A percentile compares a stretch with the other conserved stretches of the same genome.
phyloP scores from a whole-genome alignment of 2,797 vertebrate species.

The Trichosurus vulpecula region DNA sequence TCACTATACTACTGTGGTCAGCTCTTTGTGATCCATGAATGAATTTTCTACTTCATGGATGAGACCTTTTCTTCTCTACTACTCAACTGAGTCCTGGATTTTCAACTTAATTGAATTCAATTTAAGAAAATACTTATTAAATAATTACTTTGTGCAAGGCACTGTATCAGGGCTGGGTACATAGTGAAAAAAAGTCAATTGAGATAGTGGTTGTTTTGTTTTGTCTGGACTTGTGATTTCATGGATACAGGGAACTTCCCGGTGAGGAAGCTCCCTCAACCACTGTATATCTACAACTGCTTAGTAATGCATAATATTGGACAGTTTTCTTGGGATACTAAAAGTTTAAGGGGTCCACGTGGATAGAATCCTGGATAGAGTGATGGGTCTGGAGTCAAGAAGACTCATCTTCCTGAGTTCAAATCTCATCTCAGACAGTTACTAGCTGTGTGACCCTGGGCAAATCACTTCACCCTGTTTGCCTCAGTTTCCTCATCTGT shows the following conservation, averaged over 20 bases:
- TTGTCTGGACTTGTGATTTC: not conserved
- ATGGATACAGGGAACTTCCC: not conserved
- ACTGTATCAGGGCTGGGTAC: not conserved
- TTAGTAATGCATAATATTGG: not conserved
- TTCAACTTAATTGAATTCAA: slow-evolving; percentile 3
- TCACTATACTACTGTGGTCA: not conserved
- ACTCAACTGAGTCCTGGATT: not conserved
- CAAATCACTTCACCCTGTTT: not conserved
- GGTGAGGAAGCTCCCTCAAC: not conserved
- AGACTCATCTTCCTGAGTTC: not conserved
- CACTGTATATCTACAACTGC: not conserved
- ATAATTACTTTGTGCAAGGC: not conserved
- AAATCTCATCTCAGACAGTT: not conserved
- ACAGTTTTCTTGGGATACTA: not conserved
- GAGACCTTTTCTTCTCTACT: slow-evolving; percentile 5
- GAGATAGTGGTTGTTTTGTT: not conserved
- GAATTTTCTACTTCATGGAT: slow-evolving; percentile 12
- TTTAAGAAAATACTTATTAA: not conserved
- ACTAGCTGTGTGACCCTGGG: not conserved
- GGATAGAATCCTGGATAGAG: no score
- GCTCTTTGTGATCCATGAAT: not conserved
- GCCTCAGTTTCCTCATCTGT: not conserved
- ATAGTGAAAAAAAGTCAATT: not conserved
- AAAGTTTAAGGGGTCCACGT: not conserved
- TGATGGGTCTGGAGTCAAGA: not conserved